Evolutionary conservation across 2,113 vertebrate genomes (phyloP).

Genomic region (Tragelaphus imberbis): DNA sequence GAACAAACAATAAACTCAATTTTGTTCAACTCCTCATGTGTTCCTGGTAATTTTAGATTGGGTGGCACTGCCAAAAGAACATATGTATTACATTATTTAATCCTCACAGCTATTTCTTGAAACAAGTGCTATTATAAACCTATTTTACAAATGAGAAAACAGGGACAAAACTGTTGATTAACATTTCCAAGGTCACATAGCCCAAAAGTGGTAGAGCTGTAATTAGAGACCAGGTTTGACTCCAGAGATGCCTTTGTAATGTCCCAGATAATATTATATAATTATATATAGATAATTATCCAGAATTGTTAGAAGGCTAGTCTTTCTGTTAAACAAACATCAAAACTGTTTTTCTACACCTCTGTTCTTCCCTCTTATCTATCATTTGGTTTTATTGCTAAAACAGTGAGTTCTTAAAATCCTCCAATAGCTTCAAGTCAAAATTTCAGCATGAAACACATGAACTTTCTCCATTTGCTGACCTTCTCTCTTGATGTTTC

Average conservation of each 20-base stretch:
- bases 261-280: neutral
- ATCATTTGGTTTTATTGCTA: neutral
- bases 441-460: neutral
- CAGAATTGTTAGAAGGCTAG: neutral
- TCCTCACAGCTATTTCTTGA: neutral
- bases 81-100: neutral
- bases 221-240: neutral
- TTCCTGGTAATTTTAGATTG: neutral
- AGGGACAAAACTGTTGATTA: neutral
- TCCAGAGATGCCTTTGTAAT: neutral
- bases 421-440: neutral
- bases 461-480: neutral
- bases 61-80: neutral
- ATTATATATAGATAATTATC: neutral
- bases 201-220: neutral
- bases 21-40: neutral
- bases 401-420: neutral
- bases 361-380: neutral
- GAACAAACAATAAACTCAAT: neutral
- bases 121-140: neutral
- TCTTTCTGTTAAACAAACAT: neutral
- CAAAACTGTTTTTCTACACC: neutral
- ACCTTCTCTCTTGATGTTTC: neutral
- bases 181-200: neutral
- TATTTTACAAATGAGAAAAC: neutral